Base-by-base conservation (phyloP, 2,113 vertebrate genomes). In the Erinaceus europaeus region DNA sequence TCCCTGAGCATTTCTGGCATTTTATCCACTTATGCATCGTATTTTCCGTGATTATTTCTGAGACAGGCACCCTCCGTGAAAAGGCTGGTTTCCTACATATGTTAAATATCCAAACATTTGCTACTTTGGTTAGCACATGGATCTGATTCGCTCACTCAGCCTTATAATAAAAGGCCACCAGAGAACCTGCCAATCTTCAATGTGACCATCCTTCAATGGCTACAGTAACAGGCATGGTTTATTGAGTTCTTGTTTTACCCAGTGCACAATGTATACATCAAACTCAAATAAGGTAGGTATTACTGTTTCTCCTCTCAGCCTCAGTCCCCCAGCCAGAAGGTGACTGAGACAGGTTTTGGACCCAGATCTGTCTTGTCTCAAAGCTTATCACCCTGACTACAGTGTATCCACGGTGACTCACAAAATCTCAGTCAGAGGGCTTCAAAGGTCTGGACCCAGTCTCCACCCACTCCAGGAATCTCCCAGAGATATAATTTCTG, bases 401-500 rank as follows among this genome's bases (percentile, higher is more conserved):
- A 59, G 65, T 77, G 84, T 38, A 74, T 64, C 46, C 69, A 53
- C 20, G 34, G 14, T 90, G 91, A 93, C 87, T 89, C 84, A 88
- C 67, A 80, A 65, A 91, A 57, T 71, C 76, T 86, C 62, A 84
- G 64, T 84, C 71, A 71, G 44, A 92, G 42, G 46, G n/a, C n/a
- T 36, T 34, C 72, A 27, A 71, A 79, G 50, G 71, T 23, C 75
- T n/a, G 7, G 8, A 27, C 15, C 34, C 46, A n/a, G 20, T 48
- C 52, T 80, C 91, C 25, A 2, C 86, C 91, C 89, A 77, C 55
- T 4, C 25, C 29, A 65, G 68, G 82, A 94, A 86, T 40, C 74
- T 82, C 88, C 92, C 55, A 27, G 5, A 46, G 50, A 52, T 15
- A 40, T 61, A 23, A 29, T 82, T 55, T 76, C 83, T 62, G 8